A percentile compares a stretch with the other conserved stretches of the same genome.
phyloP scores from a whole-genome alignment of 2,113 vertebrate species.

The Chinchilla lanigera region DNA sequence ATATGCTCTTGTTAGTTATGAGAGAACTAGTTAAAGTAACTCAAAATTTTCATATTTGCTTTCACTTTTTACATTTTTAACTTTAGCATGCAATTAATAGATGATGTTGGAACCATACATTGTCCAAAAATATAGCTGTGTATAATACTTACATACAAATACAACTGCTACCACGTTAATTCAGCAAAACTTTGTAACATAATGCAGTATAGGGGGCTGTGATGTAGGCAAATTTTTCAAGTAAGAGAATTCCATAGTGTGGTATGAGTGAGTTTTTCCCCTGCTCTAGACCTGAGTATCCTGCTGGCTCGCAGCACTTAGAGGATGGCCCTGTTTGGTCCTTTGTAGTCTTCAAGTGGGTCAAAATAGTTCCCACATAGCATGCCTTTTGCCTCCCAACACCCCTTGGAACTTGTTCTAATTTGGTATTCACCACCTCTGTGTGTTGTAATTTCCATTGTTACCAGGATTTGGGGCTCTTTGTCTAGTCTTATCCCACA shows the following conservation, averaged over 20 bases:
- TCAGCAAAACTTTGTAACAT: background rate
- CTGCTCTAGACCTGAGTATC: background rate
- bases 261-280: background rate
- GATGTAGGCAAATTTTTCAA: background rate
- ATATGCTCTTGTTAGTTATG: background rate
- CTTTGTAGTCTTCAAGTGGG: background rate
- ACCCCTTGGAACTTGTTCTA: rapidly evolving
- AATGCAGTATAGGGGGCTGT: background rate
- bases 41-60: background rate
- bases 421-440: background rate
- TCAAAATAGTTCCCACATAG: background rate
- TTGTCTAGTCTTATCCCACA: background rate
- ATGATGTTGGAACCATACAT: background rate
- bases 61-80: constrained; percentile 16
- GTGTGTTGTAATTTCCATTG: background rate
- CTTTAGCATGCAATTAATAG: background rate
- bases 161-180: background rate
- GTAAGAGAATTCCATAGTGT: background rate
- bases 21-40: background rate
- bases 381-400: background rate
- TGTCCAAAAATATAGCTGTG: background rate
- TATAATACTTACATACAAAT: background rate
- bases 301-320: background rate
- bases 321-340: background rate
- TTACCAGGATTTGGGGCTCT: background rate